These are phyloP conservation scores for Salminus brasiliensis DNA, from an alignment of 2,113 vertebrate species.

Conservation along the genomic window DNA sequence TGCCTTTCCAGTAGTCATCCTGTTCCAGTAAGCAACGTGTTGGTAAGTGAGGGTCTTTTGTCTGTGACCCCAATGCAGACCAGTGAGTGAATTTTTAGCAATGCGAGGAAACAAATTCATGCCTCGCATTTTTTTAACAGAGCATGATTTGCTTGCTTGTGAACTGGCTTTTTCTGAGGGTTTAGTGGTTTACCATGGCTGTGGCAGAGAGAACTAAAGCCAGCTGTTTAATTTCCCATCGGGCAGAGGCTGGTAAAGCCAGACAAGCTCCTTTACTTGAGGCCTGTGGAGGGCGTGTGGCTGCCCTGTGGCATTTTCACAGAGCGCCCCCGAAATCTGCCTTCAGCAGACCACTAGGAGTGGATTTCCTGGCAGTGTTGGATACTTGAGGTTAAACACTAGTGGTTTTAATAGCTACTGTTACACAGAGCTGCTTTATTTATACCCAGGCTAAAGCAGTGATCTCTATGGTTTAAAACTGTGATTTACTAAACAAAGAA, in stretches of 20 bases:
- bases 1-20: neutral
- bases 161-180: neutral
- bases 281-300: slow-evolving; percentile 36
- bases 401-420: slow-evolving; percentile 41
- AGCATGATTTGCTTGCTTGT: slow-evolving; percentile 16
- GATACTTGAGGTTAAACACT: slow-evolving; percentile 38
- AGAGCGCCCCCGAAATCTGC: neutral
- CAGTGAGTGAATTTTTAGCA: neutral
- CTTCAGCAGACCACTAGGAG: slow-evolving; percentile 19
- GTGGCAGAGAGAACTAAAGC: slow-evolving; percentile 25
- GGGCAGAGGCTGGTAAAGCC: neutral
- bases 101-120: neutral
- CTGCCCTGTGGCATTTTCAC: slow-evolving; percentile 26
- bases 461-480: neutral
- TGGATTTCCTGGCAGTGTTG: slow-evolving; percentile 51
- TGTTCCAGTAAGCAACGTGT: neutral
- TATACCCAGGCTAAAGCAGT: neutral
- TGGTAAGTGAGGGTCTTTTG: neutral
- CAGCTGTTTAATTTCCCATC: slow-evolving; percentile 23
- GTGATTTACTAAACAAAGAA: neutral
- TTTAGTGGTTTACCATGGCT: neutral
- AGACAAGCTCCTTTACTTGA: slow-evolving; percentile 32
- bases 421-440: neutral
- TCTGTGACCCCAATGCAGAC: neutral
- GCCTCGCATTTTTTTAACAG: neutral